Conservation (phyloP, 2,888 invertebrate genomes). For the Andrena marginata region DNA sequence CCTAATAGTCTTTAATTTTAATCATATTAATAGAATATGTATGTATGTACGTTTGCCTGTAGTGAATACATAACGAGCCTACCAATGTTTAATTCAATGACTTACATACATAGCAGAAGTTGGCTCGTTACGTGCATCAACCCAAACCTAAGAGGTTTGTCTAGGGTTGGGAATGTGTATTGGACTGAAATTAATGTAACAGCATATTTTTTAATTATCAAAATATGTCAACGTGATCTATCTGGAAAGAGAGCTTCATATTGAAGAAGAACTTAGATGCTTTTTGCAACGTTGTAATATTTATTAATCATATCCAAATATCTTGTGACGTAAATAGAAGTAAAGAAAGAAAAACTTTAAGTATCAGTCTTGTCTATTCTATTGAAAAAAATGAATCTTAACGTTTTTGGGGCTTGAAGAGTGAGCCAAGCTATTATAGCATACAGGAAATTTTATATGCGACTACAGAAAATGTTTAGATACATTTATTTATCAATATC, state of each 20-base stretch:
- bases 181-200: slow-evolving; percentile 77
- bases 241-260: slow-evolving; percentile 72
- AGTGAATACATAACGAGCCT: slow-evolving; percentile 76
- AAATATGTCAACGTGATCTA: slow-evolving; percentile 69
- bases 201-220: slow-evolving; percentile 71
- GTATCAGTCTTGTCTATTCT: slow-evolving; percentile 59
- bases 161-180: slow-evolving; percentile 80
- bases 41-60: slow-evolving; percentile 81
- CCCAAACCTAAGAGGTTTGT: slow-evolving; percentile 71
- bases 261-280: slow-evolving; percentile 75
- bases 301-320: slow-evolving; percentile 72
- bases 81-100: slow-evolving; percentile 73
- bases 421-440: slow-evolving; percentile 52
- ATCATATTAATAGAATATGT: slow-evolving; percentile 78
- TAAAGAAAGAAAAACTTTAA: slow-evolving; percentile 55
- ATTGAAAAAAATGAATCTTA: slow-evolving; percentile 47
- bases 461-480: slow-evolving; percentile 66
- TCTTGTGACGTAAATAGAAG: slow-evolving; percentile 63
- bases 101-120: slow-evolving; percentile 68
- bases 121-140: slow-evolving; percentile 70
- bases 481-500: slow-evolving; percentile 74
- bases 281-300: slow-evolving; percentile 75
- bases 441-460: slow-evolving; percentile 69
- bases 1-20: slow-evolving; percentile 88
- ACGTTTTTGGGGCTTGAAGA: slow-evolving; percentile 50